Percentiles rank a stretch among this genome's conserved stretches.
Conservation (phyloP, 2,113 vertebrate species). For the Loxodonta africana region DNA sequence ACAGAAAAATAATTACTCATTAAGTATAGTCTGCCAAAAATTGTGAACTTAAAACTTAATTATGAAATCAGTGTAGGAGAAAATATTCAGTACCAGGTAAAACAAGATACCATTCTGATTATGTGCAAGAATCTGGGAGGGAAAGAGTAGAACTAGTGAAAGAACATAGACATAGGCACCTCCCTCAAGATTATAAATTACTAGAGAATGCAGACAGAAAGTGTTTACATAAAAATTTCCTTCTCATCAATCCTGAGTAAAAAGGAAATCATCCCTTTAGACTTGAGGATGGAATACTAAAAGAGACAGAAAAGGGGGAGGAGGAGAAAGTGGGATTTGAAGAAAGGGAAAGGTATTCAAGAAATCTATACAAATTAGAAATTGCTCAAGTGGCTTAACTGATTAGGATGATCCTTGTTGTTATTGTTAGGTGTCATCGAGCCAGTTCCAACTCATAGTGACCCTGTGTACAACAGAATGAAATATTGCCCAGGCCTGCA, state of each 20-base stretch:
- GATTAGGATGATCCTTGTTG: not conserved
- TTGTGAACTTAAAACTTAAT: not conserved
- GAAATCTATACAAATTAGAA: slow-evolving; percentile 11
- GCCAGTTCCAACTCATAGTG: too few species aligned
- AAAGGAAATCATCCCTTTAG: not conserved
- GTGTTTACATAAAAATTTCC: not conserved
- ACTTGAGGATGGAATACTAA: not conserved
- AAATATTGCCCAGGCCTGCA: too few species aligned
- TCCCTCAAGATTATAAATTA: slow-evolving; percentile 25
- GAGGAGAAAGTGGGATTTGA: not conserved
- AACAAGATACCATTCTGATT: slow-evolving; percentile 17
- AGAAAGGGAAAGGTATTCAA: not conserved
- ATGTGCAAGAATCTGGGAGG: not conserved
- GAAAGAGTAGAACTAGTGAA: not conserved
- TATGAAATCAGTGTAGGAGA: slow-evolving; percentile 54
- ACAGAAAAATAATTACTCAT: slow-evolving; percentile 19
- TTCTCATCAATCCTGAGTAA: not conserved
- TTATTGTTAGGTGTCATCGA: too few species aligned
- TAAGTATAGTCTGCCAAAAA: not conserved
- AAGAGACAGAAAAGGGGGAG: not conserved
- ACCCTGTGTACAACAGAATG: too few species aligned
- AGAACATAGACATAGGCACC: not conserved
- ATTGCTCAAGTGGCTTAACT: not conserved
- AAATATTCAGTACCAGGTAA: slow-evolving; percentile 63
- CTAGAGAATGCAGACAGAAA: not conserved